A percentile compares a stretch with the other conserved stretches of the same genome.
phyloP scores from a whole-genome alignment of 2,888 invertebrate species.

The Myathropa florea region DNA sequence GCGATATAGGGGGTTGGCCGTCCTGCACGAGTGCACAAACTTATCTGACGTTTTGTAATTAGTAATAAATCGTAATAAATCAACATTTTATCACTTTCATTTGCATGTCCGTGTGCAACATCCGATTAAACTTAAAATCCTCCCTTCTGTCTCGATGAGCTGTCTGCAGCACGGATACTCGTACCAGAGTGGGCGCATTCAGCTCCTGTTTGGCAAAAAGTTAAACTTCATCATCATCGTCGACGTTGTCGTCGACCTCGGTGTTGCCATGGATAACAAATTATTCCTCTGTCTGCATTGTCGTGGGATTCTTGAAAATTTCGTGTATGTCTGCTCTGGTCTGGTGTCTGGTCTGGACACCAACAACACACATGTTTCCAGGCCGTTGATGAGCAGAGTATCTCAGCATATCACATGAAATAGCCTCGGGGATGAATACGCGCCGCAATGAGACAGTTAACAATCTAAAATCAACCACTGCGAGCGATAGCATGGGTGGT shows the following conservation, averaged over 20 bases:
- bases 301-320: slow-evolving; percentile 41
- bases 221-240: slow-evolving; percentile 60
- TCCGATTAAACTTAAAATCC: slow-evolving; percentile 53
- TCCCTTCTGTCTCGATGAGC: slow-evolving; percentile 20
- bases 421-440: slow-evolving; percentile 40
- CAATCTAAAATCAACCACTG: slow-evolving; percentile 58
- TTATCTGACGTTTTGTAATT: slow-evolving; percentile 40
- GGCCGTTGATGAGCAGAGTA: slow-evolving; percentile 45
- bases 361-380: slow-evolving; percentile 44
- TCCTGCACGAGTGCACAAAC: not conserved
- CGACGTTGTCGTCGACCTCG: slow-evolving; percentile 22
- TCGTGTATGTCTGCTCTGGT: not conserved
- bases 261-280: slow-evolving; percentile 63
- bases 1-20: not conserved
- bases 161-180: not conserved
- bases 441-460: slow-evolving; percentile 64
- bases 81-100: slow-evolving; percentile 67
- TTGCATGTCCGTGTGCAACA: slow-evolving; percentile 60
- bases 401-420: slow-evolving; percentile 63
- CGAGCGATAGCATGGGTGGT: not conserved
- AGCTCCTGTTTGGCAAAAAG: slow-evolving; percentile 31
- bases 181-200: not conserved
- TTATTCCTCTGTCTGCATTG: slow-evolving; percentile 47
- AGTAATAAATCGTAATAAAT: slow-evolving; percentile 62
- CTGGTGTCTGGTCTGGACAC: slow-evolving; percentile 44